phyloP scores from a whole-genome alignment of 2,797 vertebrate genomes.

The Danio choprae region DNA sequence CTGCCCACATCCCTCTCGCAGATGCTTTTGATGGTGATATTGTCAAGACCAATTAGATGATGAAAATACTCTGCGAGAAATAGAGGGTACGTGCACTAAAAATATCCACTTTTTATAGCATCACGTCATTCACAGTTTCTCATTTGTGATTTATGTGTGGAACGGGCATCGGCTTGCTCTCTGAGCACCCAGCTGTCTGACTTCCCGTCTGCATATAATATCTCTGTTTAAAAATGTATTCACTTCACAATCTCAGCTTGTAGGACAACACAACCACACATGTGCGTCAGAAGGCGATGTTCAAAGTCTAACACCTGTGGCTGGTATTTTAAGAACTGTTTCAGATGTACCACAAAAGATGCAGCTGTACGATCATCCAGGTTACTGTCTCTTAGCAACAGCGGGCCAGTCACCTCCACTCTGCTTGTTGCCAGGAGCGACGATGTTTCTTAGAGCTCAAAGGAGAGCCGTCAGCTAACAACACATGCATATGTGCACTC shows the following conservation, averaged over 20 bases:
- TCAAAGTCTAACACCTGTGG: constrained; percentile 33
- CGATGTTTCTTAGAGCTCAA: constrained; percentile 51
- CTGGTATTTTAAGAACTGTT: constrained; percentile 2
- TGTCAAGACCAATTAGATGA: not conserved
- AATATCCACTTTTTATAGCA: constrained; percentile 3
- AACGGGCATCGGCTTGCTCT: not conserved
- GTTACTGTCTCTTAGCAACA: constrained; percentile 83
- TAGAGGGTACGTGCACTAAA: not conserved
- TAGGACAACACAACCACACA: not conserved
- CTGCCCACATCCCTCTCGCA: not conserved
- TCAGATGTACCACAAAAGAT: constrained; percentile 30
- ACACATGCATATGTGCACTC: constrained; percentile 30
- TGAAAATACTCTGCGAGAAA: not conserved
- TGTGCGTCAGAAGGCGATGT: not conserved
- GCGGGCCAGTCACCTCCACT: constrained; percentile 64
- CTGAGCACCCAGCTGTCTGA: constrained; percentile 14
- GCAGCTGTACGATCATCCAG: constrained; percentile 62
- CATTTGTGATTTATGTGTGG: constrained; percentile 2
- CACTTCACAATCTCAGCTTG: not conserved
- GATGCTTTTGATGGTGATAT: not conserved
- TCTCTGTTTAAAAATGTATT: not conserved
- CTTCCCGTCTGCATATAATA: not conserved
- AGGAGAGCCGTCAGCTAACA: constrained; percentile 34
- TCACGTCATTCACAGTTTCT: not conserved
- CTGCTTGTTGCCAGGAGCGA: constrained; percentile 54